Conservation (phyloP, 2,888 invertebrate species). For the Aromia moschata region DNA sequence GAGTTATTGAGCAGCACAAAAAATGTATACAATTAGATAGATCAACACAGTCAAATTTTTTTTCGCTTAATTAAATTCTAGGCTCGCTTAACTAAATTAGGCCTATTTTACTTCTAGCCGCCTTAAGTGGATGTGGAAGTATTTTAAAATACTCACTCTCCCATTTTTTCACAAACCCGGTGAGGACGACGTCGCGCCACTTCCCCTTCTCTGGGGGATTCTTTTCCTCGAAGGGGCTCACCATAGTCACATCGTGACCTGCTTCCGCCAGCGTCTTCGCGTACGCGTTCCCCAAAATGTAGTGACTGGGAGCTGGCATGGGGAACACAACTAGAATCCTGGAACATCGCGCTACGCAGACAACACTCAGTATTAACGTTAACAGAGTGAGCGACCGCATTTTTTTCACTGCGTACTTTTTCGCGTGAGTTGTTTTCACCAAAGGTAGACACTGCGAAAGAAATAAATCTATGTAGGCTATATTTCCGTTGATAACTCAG, state of each 20-base stretch:
- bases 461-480: too few species aligned
- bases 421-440: too few species aligned
- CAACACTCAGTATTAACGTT: neutral
- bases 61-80: too few species aligned
- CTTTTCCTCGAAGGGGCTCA: conserved; percentile 41
- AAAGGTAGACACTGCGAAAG: too few species aligned
- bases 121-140: too few species aligned
- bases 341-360: conserved; percentile 22
- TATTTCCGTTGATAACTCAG: too few species aligned
- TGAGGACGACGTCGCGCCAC: conserved; percentile 20
- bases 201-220: conserved; percentile 37
- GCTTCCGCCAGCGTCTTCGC: conserved; percentile 42
- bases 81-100: too few species aligned
- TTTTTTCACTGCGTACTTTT: too few species aligned
- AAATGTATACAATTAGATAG: too few species aligned
- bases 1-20: too few species aligned
- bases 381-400: too few species aligned
- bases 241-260: conserved; percentile 48
- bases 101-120: neutral
- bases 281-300: conserved; percentile 38
- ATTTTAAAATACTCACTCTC: neutral
- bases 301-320: conserved; percentile 33
- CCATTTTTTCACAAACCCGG: neutral
- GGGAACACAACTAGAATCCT: conserved; percentile 31
- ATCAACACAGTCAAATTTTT: too few species aligned